These are phyloP conservation scores for Hipparchia sbordonii DNA, from an alignment of 2,888 invertebrate genomes.

Conservation along the genomic window DNA sequence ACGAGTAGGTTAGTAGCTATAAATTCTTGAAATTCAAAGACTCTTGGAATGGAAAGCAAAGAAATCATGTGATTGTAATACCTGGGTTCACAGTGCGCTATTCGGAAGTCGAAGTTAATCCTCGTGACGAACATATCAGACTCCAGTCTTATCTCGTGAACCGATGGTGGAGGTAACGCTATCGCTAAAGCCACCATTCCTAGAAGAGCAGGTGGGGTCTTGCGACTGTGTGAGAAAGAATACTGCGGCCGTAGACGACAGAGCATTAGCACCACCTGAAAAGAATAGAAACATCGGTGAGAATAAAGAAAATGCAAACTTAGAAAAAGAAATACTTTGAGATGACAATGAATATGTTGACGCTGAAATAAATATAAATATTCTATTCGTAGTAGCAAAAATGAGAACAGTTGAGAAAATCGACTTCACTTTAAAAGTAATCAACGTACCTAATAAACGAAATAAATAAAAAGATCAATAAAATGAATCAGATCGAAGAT, in stretches of 20 bases:
- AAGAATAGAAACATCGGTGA: constrained; percentile 50
- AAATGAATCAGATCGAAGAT: too few relatives aligned
- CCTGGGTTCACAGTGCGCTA: constrained; percentile 98
- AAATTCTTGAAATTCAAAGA: background rate
- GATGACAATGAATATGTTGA: background rate
- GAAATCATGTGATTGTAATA: constrained; percentile 66
- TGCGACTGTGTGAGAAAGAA: constrained; percentile 94
- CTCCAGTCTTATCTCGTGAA: constrained; percentile 97
- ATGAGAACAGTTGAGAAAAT: too few relatives aligned
- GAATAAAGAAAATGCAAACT: constrained; percentile 6
- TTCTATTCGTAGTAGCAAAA: background rate
- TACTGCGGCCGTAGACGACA: constrained; percentile 96
- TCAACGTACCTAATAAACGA: background rate
- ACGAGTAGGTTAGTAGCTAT: too few relatives aligned
- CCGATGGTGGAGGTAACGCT: constrained; percentile 97
- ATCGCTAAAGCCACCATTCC: constrained; percentile 98
- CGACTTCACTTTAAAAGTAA: background rate
- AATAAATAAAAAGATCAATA: background rate
- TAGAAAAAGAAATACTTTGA: background rate
- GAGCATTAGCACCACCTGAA: constrained; percentile 95
- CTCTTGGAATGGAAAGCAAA: background rate
- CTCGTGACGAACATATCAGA: constrained; percentile 98
- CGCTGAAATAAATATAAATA: background rate
- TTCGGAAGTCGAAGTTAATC: constrained; percentile 97
- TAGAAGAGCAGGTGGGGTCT: constrained; percentile 92